These are phyloP conservation scores for Synchiropus splendidus DNA, from an alignment of 2,113 vertebrate genomes.

Conservation along the genomic window DNA sequence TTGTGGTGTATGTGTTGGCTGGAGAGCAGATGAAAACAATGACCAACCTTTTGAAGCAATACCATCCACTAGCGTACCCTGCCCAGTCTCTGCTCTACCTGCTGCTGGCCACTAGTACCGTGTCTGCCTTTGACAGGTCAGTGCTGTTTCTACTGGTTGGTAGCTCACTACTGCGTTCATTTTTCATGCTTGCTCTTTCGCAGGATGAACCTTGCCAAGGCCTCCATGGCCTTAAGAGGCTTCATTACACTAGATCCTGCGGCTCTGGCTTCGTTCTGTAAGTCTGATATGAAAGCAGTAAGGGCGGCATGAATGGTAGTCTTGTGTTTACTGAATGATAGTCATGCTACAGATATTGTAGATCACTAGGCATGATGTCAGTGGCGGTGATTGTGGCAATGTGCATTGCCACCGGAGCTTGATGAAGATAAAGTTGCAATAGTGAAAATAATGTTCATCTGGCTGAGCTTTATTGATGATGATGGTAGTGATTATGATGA, in stretches of 20 bases:
- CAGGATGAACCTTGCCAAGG: conserved; percentile 87
- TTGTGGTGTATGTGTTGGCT: conserved; percentile 82
- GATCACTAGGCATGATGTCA: no score
- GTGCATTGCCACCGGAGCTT: no score
- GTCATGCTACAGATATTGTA: no score
- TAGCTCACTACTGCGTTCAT: neutral
- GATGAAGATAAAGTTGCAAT: no score
- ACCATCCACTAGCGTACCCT: conserved; percentile 81
- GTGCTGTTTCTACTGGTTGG: neutral
- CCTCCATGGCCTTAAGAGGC: conserved; percentile 76
- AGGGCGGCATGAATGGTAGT: no score
- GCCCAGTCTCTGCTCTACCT: conserved; percentile 88
- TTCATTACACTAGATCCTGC: conserved; percentile 83
- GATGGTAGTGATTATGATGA: neutral
- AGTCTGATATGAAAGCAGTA: conserved; percentile 41
- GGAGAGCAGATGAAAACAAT: conserved; percentile 75
- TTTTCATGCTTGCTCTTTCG: neutral
- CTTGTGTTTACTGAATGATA: no score
- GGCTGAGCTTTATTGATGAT: neutral
- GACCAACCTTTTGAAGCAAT: conserved; percentile 81
- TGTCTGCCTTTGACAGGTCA: conserved; percentile 92
- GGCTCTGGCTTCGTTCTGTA: conserved; percentile 85
- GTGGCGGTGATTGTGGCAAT: no score
- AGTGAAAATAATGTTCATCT: no score
- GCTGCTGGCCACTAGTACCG: conserved; percentile 81